phyloP scores from a whole-genome alignment of 2,113 vertebrate genomes.

The Daphoenositta chrysoptera region DNA sequence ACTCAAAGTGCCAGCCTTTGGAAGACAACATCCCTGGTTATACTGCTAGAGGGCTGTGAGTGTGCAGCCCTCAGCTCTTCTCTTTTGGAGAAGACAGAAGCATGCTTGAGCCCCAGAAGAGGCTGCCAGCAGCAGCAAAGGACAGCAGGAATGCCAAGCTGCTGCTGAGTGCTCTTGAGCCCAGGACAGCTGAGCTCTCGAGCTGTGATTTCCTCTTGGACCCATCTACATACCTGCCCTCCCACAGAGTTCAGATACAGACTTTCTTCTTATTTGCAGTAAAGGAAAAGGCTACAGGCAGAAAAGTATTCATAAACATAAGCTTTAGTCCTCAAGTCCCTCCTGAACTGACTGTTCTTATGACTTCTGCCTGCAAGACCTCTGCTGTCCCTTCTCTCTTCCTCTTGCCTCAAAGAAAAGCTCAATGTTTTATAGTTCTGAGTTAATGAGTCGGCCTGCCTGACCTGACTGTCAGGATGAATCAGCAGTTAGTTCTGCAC shows the following conservation, averaged over 20 bases:
- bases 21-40: background rate
- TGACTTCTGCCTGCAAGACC: background rate
- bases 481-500: background rate
- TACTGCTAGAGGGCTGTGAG: background rate
- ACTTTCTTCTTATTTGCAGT: background rate
- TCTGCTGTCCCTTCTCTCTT: background rate
- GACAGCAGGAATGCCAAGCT: background rate
- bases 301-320: background rate
- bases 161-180: background rate
- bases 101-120: background rate
- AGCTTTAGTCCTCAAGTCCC: background rate
- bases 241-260: background rate
- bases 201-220: background rate
- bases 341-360: background rate
- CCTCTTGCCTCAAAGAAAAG: background rate
- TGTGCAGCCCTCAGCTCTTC: background rate
- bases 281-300: background rate
- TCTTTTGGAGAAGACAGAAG: background rate
- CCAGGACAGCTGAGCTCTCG: background rate
- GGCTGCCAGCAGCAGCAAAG: background rate
- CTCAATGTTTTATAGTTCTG: background rate
- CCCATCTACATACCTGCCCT: background rate
- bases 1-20: background rate
- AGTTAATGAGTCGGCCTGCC: background rate
- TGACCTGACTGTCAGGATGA: constrained; percentile 19